A percentile compares a stretch with the other conserved stretches of the same genome.
Conservation (phyloP, 2,888 invertebrate genomes). For the Linyphia triangularis region DNA sequence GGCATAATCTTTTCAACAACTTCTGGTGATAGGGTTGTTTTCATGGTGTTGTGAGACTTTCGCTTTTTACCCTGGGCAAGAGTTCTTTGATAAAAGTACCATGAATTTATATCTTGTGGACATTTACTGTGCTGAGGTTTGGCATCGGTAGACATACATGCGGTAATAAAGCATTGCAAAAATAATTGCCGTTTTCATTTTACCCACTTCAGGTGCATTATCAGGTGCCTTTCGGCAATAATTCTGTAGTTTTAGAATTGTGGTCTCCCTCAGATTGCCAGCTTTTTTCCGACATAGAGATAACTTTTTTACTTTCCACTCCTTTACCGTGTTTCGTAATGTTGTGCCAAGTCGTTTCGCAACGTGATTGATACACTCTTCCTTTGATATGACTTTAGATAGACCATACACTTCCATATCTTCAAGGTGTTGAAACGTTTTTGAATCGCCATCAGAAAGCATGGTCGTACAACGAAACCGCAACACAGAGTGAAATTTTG, state of each 20-base stretch:
- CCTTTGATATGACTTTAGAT: neutral
- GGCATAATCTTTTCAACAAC: too few relatives aligned
- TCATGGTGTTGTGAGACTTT: too few relatives aligned
- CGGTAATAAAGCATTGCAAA: neutral
- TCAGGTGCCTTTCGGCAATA: slow-evolving; percentile 13
- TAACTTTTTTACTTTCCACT: neutral
- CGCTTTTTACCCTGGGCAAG: too few relatives aligned
- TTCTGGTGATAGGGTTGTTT: too few relatives aligned
- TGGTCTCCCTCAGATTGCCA: slow-evolving; percentile 19
- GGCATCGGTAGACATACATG: too few relatives aligned
- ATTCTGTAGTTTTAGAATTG: neutral
- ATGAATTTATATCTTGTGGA: too few relatives aligned
- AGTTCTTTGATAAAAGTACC: too few relatives aligned
- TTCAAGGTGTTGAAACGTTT: neutral
- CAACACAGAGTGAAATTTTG: too few relatives aligned
- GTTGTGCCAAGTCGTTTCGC: slow-evolving; percentile 12
- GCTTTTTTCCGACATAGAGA: neutral
- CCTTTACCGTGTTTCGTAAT: neutral
- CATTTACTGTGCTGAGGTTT: too few relatives aligned
- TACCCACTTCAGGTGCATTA: neutral
- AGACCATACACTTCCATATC: neutral
- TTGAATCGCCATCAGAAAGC: slow-evolving; percentile 27
- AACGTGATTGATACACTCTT: slow-evolving; percentile 22
- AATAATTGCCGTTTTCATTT: slow-evolving; percentile 8
- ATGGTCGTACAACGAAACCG: neutral